Evolutionary conservation across 1,140 invertebrate species (phyloP).

Genomic region (Danaus plexippus): DNA sequence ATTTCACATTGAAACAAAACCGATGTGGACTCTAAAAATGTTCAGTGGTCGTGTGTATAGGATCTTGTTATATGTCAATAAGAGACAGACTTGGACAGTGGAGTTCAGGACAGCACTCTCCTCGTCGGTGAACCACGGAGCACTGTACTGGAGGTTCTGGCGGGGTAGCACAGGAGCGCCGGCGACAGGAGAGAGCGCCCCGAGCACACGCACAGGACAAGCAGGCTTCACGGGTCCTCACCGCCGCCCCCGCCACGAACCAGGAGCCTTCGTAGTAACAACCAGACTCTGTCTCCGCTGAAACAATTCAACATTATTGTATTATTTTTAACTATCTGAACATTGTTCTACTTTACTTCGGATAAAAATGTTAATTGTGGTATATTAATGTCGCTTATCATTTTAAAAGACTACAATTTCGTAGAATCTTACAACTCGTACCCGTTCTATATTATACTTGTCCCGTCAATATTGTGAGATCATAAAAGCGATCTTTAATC

Average conservation of each 20-base stretch:
- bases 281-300: conserved; percentile 23
- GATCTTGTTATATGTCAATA: too few relatives aligned
- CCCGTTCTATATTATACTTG: too few relatives aligned
- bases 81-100: conserved; percentile 74
- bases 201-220: conserved; percentile 82
- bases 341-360: too few relatives aligned
- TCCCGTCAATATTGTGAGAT: too few relatives aligned
- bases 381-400: too few relatives aligned
- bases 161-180: conserved; percentile 80
- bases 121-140: conserved; percentile 76
- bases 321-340: neutral
- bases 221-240: conserved; percentile 82
- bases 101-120: conserved; percentile 82
- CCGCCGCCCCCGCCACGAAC: conserved; percentile 75
- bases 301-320: conserved; percentile 1
- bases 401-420: too few relatives aligned
- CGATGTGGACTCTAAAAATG: too few relatives aligned
- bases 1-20: too few relatives aligned
- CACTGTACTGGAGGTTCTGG: conserved; percentile 82
- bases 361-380: too few relatives aligned
- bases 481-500: too few relatives aligned
- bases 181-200: conserved; percentile 81
- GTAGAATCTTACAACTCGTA: too few relatives aligned
- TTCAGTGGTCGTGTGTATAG: too few relatives aligned
- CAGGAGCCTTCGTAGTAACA: conserved; percentile 79